phyloP scores from a whole-genome alignment of 2,797 vertebrate species.

The Cyclopterus lumpus region DNA sequence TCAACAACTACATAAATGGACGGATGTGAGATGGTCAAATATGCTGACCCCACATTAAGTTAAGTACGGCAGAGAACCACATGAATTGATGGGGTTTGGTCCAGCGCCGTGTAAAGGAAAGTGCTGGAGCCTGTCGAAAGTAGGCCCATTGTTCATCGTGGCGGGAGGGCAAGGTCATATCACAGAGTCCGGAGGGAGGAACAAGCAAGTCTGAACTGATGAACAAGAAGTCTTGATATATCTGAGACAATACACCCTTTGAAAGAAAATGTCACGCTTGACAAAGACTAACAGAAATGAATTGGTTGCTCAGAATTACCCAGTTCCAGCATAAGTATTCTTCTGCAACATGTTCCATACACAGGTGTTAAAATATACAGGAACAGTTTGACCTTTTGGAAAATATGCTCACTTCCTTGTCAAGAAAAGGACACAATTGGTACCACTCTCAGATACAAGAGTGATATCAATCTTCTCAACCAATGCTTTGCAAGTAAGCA shows the following conservation, averaged over 20 bases:
- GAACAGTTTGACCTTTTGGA: too few species aligned
- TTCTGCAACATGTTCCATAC: too few species aligned
- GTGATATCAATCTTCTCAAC: background rate
- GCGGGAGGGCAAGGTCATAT: conserved; percentile 67
- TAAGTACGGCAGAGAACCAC: conserved; percentile 21
- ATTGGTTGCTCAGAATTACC: background rate
- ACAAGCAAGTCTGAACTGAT: conserved; percentile 38
- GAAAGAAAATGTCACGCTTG: conserved; percentile 9
- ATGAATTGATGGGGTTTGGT: conserved; percentile 49
- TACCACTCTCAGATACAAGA: background rate
- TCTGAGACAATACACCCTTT: conserved; percentile 20
- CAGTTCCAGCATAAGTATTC: background rate
- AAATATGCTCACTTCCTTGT: background rate
- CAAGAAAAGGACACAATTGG: background rate
- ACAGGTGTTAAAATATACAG: background rate
- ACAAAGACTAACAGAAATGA: background rate
- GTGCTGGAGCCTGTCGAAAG: conserved; percentile 49
- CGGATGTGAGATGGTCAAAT: conserved; percentile 32
- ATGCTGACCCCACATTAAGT: conserved; percentile 34
- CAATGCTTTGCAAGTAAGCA: background rate
- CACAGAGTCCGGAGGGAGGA: conserved; percentile 30
- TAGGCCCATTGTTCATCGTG: conserved; percentile 69
- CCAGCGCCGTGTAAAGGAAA: conserved; percentile 63
- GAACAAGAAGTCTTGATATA: conserved; percentile 20
- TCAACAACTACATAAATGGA: background rate